Evolutionary conservation across 1,140 invertebrate species (phyloP).

Genomic region (Lamellibrachia luymesi): DNA sequence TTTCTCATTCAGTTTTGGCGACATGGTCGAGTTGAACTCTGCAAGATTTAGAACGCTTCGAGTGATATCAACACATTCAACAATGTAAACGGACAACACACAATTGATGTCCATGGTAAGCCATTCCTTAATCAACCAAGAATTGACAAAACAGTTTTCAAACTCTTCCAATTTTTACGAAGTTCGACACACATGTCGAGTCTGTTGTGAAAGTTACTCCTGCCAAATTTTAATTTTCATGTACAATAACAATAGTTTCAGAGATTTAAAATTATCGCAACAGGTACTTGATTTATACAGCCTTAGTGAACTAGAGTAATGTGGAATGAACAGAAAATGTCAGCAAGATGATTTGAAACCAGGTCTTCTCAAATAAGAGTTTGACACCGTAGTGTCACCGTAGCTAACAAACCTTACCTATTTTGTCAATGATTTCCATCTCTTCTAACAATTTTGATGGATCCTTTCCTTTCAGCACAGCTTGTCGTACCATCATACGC

Average conservation of each 20-base stretch:
- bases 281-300: no score
- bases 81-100: neutral
- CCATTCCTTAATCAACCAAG: neutral
- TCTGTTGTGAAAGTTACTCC: neutral
- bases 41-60: constrained; percentile 29
- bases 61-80: neutral
- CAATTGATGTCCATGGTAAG: neutral
- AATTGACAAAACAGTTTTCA: neutral
- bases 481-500: constrained; percentile 88
- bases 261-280: neutral
- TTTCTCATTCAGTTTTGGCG: constrained; percentile 89
- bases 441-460: constrained; percentile 89
- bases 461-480: constrained; percentile 98
- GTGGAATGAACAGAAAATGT: neutral
- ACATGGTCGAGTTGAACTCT: constrained; percentile 93
- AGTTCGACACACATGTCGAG: neutral
- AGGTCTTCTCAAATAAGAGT: constrained; percentile 5
- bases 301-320: no score
- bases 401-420: constrained; percentile 68
- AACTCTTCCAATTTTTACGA: no score
- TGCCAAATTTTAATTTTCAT: no score
- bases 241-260: no score
- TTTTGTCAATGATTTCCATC: constrained; percentile 96
- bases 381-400: neutral
- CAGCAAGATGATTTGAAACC: neutral